Conservation (phyloP, 2,113 vertebrate species). For the human (Homo sapiens) region GRCh38 chr2:222179501-222180000, state of each 20-base stretch:
- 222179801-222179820: not conserved
- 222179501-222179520: not conserved
- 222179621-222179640: not conserved
- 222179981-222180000: not conserved
- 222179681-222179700: constrained; percentile 25
- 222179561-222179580: constrained; percentile 15
- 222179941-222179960: not conserved
- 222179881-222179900: not conserved
- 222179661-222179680: not conserved
- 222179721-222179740: constrained; percentile 19
- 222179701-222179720: not conserved
- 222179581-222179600: not conserved
- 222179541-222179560: not conserved
- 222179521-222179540: not conserved
- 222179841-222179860: not conserved
- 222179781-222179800: not conserved
- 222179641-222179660: not conserved
- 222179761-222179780: constrained; percentile 9
- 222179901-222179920: not conserved
- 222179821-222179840: not conserved
- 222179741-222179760: not conserved
- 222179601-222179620: not conserved
- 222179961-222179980: not conserved
- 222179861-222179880: not conserved
- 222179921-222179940: not conserved